Base-by-base conservation (phyloP, 2,888 invertebrate genomes). In the Paralinhomoeus sp. region DNA sequence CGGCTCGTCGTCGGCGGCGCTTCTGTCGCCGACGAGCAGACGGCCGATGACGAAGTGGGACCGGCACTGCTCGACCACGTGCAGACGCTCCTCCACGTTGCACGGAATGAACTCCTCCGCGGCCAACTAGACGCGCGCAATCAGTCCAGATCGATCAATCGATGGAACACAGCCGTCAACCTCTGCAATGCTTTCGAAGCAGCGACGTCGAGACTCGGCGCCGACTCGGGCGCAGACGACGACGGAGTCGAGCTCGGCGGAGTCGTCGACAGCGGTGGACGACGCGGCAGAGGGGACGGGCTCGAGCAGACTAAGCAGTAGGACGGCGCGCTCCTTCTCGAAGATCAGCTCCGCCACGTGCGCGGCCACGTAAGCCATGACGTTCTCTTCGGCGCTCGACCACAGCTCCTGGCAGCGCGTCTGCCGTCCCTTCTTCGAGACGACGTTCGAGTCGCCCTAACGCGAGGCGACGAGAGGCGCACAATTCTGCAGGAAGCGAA, bases 291-390 rank as follows among this genome's bases (percentile, higher is more conserved):
- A 34, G 49, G 49, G 27, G 9, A 41, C 22, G 7, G 48, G 45
- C 37, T 55, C 49, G 15, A 54, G 46, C 1, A 49, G 38, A 31
- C 48, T 46, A n/a, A 52, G 43, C 22, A 54, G 49, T 33, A 54
- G 40, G 12, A 48, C 18, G 7, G 42, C 24, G 21, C 18, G 24
- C 3, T 18, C 17, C 18, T 39, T 39, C 7, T 37, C 37, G 5
- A 31, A 54, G 27, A 60, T 42, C 20, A 58, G 43, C 23, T 55
- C 49, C 27, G 50, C 45, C 50, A 60, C 51, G 49, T 60, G 56
- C 20, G 55, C 55, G 24, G 56, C 54, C 42, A 58, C 40, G 41
- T 54, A 58, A 9, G 51, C 45, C 45, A 53, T 51, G 24, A 60
- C 46, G 20, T 51, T 42, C 37, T 53, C 51, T 20, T 49, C 48